These are phyloP conservation scores for Diarsia dahlii DNA, from an alignment of 2,888 invertebrate genomes.

Conservation along the genomic window DNA sequence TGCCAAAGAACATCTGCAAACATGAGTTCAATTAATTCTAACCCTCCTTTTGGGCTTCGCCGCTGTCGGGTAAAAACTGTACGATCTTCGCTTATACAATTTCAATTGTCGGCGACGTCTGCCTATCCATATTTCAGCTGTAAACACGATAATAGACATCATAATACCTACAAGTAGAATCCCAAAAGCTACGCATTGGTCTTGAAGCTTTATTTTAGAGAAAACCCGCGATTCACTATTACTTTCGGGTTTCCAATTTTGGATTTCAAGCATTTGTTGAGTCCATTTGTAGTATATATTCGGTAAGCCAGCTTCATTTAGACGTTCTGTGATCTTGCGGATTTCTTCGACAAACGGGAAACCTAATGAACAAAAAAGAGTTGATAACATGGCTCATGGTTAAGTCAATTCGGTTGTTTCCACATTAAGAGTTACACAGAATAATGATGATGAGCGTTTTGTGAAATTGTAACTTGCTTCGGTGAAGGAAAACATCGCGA, in stretches of 20 bases:
- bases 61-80: not conserved
- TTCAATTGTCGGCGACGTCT: constrained; percentile 14
- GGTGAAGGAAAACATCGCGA: too few relatives aligned
- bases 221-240: constrained; percentile 67
- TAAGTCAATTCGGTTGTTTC: not conserved
- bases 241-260: constrained; percentile 38
- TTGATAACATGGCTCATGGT: not conserved
- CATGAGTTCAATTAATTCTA: not conserved
- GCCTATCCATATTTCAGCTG: constrained; percentile 68
- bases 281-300: constrained; percentile 76
- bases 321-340: constrained; percentile 67
- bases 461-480: too few relatives aligned
- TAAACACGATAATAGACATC: constrained; percentile 64
- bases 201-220: constrained; percentile 59
- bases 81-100: not conserved
- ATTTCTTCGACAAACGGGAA: constrained; percentile 74
- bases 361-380: constrained; percentile 59
- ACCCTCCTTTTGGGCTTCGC: too few relatives aligned
- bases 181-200: constrained; percentile 69
- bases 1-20: not conserved
- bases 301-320: constrained; percentile 76
- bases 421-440: not conserved
- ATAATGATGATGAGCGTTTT: too few relatives aligned
- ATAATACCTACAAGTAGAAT: constrained; percentile 69
- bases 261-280: constrained; percentile 64